A percentile compares a stretch with the other conserved stretches of the same genome.
phyloP scores from a whole-genome alignment of 2,113 vertebrate genomes.

The Phylloscopus trochilus region DNA sequence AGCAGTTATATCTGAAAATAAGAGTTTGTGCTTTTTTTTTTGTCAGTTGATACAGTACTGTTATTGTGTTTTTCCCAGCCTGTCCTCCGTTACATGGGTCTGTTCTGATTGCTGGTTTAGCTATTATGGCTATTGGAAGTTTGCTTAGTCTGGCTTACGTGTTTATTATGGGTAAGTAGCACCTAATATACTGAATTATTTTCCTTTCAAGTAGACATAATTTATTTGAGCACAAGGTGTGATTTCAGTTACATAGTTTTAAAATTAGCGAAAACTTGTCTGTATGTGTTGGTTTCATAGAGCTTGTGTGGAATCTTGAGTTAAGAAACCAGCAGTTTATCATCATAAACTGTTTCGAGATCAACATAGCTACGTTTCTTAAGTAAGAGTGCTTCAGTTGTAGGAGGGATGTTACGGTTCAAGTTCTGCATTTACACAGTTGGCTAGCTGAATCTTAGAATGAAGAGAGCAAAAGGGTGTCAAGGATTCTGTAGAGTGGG shows the following conservation, averaged over 20 bases:
- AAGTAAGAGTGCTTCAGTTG: neutral
- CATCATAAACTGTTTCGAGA: neutral
- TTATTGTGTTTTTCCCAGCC: conserved; percentile 57
- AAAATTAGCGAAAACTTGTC: neutral
- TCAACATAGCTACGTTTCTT: neutral
- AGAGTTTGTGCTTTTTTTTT: neutral
- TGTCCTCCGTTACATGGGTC: conserved; percentile 62
- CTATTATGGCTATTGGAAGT: conserved; percentile 70
- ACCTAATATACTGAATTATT: neutral
- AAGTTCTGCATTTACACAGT: neutral
- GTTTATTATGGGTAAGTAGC: conserved; percentile 74
- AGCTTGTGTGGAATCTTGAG: neutral
- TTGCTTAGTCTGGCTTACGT: conserved; percentile 73
- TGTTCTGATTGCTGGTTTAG: conserved; percentile 76
- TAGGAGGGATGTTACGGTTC: neutral
- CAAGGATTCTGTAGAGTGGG: neutral
- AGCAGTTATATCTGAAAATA: neutral
- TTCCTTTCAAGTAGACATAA: neutral
- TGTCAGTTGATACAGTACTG: neutral
- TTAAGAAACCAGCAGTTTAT: neutral
- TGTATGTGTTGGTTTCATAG: neutral
- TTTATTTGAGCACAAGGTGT: neutral
- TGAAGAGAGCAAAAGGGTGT: neutral
- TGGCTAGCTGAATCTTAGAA: neutral
- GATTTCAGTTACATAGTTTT: neutral